These are phyloP conservation scores for Aspidapion aeneum DNA, from an alignment of 2,888 invertebrate species.

Conservation along the genomic window DNA sequence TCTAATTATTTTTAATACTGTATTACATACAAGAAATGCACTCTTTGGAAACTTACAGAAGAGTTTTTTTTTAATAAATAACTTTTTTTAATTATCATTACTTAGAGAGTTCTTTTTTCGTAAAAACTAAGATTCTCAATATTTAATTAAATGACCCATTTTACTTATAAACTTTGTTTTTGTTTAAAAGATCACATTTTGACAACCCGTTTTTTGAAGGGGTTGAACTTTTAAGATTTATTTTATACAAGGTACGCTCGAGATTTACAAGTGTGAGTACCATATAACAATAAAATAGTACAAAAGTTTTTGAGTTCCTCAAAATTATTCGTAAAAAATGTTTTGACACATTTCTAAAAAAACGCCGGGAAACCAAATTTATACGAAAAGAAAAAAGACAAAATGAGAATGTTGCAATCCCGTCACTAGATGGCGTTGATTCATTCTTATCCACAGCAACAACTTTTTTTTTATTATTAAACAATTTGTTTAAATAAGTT, in stretches of 20 bases:
- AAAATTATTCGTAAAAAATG: not conserved
- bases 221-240: not conserved
- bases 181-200: not conserved
- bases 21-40: conserved; percentile 90
- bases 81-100: conserved; percentile 20
- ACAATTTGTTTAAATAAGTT: no score
- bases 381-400: no score
- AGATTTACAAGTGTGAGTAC: not conserved
- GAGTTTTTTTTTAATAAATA: conserved; percentile 54
- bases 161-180: not conserved
- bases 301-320: not conserved
- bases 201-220: not conserved
- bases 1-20: conserved; percentile 61
- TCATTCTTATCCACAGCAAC: no score
- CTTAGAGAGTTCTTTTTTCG: not conserved
- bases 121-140: conserved; percentile 2
- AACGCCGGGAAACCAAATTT: no score
- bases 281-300: not conserved
- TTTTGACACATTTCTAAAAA: no score
- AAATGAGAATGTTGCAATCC: no score
- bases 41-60: conserved; percentile 87
- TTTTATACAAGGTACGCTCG: not conserved
- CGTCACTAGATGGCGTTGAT: no score
- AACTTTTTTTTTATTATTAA: no score
- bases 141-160: not conserved